phyloP scores from a whole-genome alignment of 2,113 vertebrate genomes.

The Ammospiza nelsoni region DNA sequence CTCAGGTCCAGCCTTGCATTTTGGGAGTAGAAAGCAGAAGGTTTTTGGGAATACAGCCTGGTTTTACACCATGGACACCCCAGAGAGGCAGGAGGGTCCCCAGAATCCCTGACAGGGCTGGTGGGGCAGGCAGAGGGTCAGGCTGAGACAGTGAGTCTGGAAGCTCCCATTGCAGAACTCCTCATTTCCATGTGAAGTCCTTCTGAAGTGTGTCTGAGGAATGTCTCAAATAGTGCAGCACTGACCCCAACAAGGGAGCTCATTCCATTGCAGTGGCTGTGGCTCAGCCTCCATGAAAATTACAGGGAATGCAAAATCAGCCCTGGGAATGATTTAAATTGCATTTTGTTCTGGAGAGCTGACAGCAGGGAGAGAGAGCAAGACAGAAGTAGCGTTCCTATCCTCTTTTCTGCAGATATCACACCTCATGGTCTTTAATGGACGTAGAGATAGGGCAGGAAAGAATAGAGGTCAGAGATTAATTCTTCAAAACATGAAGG shows the following conservation, averaged over 20 bases:
- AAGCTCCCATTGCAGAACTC: not conserved
- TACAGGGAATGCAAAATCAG: not conserved
- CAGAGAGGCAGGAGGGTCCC: not conserved
- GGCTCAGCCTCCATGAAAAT: not conserved
- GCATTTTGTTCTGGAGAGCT: not conserved
- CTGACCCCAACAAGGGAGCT: conserved; percentile 36
- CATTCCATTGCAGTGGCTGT: fast-evolving
- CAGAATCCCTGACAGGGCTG: not conserved
- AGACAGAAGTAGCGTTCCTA: not conserved
- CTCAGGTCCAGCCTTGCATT: not conserved
- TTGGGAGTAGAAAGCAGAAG: fast-evolving
- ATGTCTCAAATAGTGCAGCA: not conserved
- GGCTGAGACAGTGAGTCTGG: fast-evolving
- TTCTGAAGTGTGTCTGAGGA: not conserved
- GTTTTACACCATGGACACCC: not conserved
- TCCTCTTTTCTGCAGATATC: not conserved
- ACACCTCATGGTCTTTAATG: not conserved
- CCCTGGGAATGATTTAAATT: not conserved
- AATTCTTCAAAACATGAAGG: fast-evolving
- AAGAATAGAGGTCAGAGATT: not conserved
- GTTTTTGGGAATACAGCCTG: not conserved
- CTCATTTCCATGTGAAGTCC: not conserved
- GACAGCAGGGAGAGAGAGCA: not conserved
- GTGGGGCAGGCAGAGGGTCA: not conserved
- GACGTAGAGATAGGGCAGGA: fast-evolving